Base-by-base conservation (phyloP, 1,140 invertebrate genomes). In the Neodiprion lecontei region DNA sequence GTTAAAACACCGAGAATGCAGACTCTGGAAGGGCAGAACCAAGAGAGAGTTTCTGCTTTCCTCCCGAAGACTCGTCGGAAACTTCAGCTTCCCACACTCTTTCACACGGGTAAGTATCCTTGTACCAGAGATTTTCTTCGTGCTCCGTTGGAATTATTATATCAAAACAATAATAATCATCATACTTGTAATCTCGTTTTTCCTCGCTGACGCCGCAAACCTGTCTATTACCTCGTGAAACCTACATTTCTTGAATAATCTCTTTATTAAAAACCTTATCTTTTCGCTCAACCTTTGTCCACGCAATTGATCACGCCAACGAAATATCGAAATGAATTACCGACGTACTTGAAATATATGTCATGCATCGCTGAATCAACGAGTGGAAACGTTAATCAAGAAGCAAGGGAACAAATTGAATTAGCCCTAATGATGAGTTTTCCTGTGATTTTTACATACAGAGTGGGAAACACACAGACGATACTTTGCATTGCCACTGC, bases 221-320 rank as follows among this genome's bases (percentile, higher is more conserved):
- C 3, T 61, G 11, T 61, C 53, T 0, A 61, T 17, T 61, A 17
- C 11, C 53, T 61, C 53, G 53, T 61, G 11, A 12, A 61, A 61
- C 53, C 53, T 61, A 61, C 53, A 61, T 61, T 61, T 61, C 53
- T 61, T 9, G 53, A 61, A 61, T 61, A 61, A 8, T 61, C 53
- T 17, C 53, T 61, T 61, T 61, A 61, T 61, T 61, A 61, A 17
- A 61, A 61, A 61, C n/a, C 53, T 14, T 61, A 61, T 14, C 53
- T 17, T 61, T 61, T 61, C 53, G n/a, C 53, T 61, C 53, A 9
- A 61, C 53, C 28, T 40, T 40, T 40, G 5, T 3, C 2, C 28
- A 40, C 28, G 5, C 28, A 40, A 40, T 40, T 40, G 28, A 40
- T 5, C 5, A 40, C 28, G 28, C 1, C 5, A 40, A 40, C 5